These are phyloP conservation scores for Circaetus gallicus DNA, from an alignment of 2,113 vertebrate genomes.

Conservation along the genomic window DNA sequence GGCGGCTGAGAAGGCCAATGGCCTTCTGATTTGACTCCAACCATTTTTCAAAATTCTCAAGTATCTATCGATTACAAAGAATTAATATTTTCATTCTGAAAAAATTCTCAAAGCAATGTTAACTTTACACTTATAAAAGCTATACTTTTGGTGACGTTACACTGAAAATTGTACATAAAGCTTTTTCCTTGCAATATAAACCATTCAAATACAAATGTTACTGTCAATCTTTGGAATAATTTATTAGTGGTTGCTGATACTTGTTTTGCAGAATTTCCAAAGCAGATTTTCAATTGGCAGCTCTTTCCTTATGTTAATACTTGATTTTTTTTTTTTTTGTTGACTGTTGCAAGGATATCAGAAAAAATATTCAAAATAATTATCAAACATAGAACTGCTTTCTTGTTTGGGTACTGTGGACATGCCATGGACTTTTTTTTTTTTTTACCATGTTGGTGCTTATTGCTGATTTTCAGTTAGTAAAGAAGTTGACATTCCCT, in stretches of 20 bases:
- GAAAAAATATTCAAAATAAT: not conserved
- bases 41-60: not conserved
- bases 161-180: not conserved
- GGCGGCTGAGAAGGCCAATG: not conserved
- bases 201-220: not conserved
- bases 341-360: not conserved
- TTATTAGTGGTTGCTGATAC: not conserved
- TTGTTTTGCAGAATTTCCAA: not conserved
- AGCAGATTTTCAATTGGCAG: not conserved
- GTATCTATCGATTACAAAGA: not conserved
- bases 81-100: not conserved
- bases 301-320: not conserved
- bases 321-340: not conserved
- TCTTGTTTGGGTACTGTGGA: not conserved
- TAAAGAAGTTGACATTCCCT: not conserved
- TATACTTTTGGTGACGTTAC: not conserved
- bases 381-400: not conserved
- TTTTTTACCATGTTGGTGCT: not conserved
- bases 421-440: too few species aligned
- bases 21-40: not conserved
- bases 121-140: not conserved
- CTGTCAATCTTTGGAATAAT: accelerated
- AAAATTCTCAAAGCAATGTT: not conserved
- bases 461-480: not conserved
- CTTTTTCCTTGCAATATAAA: not conserved